Base-by-base conservation (phyloP, 2,797 vertebrate species). In the Chelon labrosus region DNA sequence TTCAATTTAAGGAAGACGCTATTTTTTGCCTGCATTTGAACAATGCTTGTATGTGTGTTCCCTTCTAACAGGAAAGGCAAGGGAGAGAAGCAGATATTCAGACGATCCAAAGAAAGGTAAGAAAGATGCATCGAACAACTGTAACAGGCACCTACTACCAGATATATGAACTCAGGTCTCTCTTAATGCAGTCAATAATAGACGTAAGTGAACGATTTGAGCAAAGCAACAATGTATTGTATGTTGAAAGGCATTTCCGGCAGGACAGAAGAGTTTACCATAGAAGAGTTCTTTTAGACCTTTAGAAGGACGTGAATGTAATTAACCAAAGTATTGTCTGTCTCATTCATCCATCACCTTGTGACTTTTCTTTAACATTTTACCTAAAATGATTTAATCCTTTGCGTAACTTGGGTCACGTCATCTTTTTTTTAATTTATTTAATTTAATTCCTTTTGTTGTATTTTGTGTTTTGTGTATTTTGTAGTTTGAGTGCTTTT, bases 401-500 rank as follows among this genome's bases (percentile, higher is more conserved):
- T 66, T 66, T 82, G 52, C 7, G 58, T 82, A 55, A 53, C 46
- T 47, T 19, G 9, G n/a, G 58, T 69, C 65, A 70, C 80, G 46
- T 81, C 87, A 71, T 84, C 61, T 92, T 81, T 92, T 90, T 55
- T 84, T 73, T 89, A 93, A 25, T 38, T 6, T 37, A 22, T 79
- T 73, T 83, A 70, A 77, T 73, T 83, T 71, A 82, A 84, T 85
- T 3, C 73, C 41, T 84, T 88, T 89, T 87, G 63, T 89, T 84
- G 77, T 85, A 82, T 79, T 96, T 96, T 96, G 92, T 94, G 65
- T 96, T 27, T 27, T 27, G 25, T 27, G 25, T 27, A 27, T 27
- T 27, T 96, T 91, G 90, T 98, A 99, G 97, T 97, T 96, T 96
- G 95, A 95, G 92, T 96, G 96, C 93, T 96, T 95, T 94, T 96